Conservation (phyloP, 2,888 invertebrate species). For the Myopa tessellatipennis region DNA sequence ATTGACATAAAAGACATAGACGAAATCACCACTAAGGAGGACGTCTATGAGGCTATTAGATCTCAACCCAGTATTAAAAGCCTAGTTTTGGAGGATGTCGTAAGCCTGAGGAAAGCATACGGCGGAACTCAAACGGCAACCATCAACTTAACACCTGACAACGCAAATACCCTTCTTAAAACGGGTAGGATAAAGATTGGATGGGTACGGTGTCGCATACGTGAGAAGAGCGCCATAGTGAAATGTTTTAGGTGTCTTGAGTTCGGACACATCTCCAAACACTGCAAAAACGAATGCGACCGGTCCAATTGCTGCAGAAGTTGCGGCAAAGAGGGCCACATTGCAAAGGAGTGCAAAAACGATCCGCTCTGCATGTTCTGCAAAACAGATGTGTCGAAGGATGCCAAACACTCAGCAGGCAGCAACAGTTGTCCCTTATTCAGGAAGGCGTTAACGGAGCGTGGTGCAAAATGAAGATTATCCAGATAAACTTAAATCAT, state of each 20-base stretch:
- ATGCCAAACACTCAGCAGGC: not conserved
- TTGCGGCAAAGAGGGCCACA: too few species aligned
- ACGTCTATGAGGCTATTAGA: not conserved
- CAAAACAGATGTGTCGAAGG: not conserved
- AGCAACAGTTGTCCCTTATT: not conserved
- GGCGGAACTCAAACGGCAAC: conserved; percentile 17
- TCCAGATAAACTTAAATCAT: not conserved
- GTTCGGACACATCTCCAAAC: not conserved
- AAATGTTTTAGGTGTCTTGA: not conserved
- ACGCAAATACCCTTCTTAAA: not conserved
- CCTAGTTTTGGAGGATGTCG: not conserved
- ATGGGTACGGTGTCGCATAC: not conserved
- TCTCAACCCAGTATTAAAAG: not conserved
- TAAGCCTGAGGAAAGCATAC: conserved; percentile 7
- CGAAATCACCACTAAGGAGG: conserved; percentile 15
- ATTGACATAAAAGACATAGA: conserved; percentile 6
- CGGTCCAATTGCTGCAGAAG: not conserved
- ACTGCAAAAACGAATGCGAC: not conserved
- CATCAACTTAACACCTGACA: not conserved
- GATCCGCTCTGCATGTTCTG: not conserved
- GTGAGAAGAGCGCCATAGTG: not conserved
- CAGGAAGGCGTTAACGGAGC: not conserved
- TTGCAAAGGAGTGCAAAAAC: not conserved
- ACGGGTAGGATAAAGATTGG: not conserved
- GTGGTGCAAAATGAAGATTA: not conserved